Conservation (phyloP, 2,888 invertebrate genomes). For the Polydrusus cervinus region DNA sequence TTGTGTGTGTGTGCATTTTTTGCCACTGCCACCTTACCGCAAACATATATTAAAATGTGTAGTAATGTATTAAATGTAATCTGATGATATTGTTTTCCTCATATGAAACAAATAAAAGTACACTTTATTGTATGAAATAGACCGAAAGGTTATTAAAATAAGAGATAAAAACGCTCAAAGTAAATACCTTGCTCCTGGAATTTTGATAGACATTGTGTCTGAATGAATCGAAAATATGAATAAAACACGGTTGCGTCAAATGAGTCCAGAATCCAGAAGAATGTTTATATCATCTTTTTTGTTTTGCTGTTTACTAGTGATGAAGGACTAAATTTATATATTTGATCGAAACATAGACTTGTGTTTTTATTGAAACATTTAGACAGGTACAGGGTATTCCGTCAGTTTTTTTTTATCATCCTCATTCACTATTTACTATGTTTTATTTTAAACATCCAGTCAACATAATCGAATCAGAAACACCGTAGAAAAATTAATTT, state of each 20-base stretch:
- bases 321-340: no score
- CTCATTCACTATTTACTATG: neutral
- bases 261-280: slow-evolving; percentile 5
- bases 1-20: no score
- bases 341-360: no score
- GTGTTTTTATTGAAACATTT: no score
- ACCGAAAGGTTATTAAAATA: slow-evolving; percentile 14
- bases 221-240: slow-evolving; percentile 29
- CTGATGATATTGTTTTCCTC: no score
- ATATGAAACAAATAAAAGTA: no score
- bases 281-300: slow-evolving; percentile 6
- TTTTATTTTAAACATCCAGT: slow-evolving; percentile 28
- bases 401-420: neutral
- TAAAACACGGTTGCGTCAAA: slow-evolving; percentile 11
- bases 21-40: no score
- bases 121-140: no score
- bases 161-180: slow-evolving; percentile 14
- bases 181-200: slow-evolving; percentile 4
- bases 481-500: slow-evolving; percentile 39
- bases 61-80: no score
- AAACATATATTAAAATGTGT: no score
- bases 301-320: neutral
- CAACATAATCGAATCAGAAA: slow-evolving; percentile 22
- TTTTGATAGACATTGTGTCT: slow-evolving; percentile 27
- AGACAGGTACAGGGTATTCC: no score